Evolutionary conservation across 2,888 invertebrate genomes (phyloP).

Genomic region (Megamerina dolium): DNA sequence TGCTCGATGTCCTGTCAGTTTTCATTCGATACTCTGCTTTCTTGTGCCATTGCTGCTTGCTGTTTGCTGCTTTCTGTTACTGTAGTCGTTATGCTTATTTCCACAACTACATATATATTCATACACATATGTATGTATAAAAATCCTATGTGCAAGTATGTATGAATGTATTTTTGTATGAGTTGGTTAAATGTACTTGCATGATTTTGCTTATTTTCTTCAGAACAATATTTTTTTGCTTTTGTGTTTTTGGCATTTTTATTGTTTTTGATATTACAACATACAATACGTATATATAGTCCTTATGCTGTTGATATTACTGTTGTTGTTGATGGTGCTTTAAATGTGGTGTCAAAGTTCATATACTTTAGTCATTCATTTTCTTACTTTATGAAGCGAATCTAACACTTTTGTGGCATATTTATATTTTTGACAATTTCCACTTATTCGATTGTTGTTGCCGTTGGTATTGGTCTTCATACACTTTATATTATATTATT

Average conservation of each 20-base stretch:
- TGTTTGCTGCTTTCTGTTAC: neutral
- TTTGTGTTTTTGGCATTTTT: conserved; percentile 18
- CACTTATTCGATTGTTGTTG: too few relatives aligned
- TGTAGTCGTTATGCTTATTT: too few relatives aligned
- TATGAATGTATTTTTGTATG: neutral
- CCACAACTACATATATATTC: neutral
- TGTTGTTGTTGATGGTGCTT: conserved; percentile 8
- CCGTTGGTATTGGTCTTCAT: too few relatives aligned
- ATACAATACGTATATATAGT: neutral
- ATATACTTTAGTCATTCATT: conserved; percentile 20
- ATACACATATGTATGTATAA: neutral
- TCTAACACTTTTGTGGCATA: conserved; percentile 11
- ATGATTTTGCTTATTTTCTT: too few relatives aligned
- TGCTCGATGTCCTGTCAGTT: conserved; percentile 10
- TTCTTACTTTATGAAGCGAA: conserved; percentile 18
- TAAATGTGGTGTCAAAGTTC: conserved; percentile 16
- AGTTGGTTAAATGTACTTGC: too few relatives aligned
- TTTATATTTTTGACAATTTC: conserved; percentile 1
- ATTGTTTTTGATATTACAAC: conserved; percentile 3
- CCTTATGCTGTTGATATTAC: conserved; percentile 22
- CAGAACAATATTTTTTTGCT: too few relatives aligned
- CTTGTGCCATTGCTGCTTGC: neutral
- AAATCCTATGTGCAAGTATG: neutral
- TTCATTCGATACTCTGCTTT: neutral
- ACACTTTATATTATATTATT: too few relatives aligned